Evolutionary conservation across 2,888 invertebrate genomes (phyloP).

Genomic region (Anodontia alba): DNA sequence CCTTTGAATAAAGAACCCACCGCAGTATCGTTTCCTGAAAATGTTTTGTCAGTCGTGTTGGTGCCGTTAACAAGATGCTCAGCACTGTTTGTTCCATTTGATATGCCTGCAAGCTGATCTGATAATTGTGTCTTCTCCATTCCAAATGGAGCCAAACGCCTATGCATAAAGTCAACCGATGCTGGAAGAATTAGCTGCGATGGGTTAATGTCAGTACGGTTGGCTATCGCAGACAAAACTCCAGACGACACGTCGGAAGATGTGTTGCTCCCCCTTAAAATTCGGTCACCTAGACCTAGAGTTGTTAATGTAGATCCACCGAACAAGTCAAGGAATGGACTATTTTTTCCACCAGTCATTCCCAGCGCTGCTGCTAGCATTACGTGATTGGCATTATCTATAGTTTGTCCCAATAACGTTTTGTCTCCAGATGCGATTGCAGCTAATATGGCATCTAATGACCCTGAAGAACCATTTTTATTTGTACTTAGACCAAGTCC

Average conservation of each 20-base stretch:
- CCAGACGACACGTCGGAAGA: too few relatives aligned
- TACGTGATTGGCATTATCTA: neutral
- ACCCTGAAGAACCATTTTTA: neutral
- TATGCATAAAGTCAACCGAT: too few relatives aligned
- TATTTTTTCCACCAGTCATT: neutral
- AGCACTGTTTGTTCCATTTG: neutral
- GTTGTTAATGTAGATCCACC: neutral
- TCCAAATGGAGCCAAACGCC: too few relatives aligned
- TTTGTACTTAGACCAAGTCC: neutral
- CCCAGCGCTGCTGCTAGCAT: neutral
- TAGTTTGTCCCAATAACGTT: neutral
- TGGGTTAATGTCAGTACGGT: too few relatives aligned
- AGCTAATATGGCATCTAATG: neutral
- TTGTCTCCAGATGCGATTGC: neutral
- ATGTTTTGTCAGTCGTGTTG: neutral
- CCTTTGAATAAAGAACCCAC: conserved; percentile 9
- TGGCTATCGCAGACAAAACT: too few relatives aligned
- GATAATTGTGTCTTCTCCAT: too few relatives aligned
- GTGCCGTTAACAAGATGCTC: neutral
- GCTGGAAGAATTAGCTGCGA: too few relatives aligned
- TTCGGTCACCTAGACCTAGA: neutral
- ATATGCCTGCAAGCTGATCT: too few relatives aligned
- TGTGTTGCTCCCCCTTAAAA: too few relatives aligned
- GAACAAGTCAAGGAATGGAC: neutral
- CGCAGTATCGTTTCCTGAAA: neutral